These are phyloP conservation scores for Tinamus guttatus DNA, from an alignment of 2,113 vertebrate genomes.

Conservation along the genomic window DNA sequence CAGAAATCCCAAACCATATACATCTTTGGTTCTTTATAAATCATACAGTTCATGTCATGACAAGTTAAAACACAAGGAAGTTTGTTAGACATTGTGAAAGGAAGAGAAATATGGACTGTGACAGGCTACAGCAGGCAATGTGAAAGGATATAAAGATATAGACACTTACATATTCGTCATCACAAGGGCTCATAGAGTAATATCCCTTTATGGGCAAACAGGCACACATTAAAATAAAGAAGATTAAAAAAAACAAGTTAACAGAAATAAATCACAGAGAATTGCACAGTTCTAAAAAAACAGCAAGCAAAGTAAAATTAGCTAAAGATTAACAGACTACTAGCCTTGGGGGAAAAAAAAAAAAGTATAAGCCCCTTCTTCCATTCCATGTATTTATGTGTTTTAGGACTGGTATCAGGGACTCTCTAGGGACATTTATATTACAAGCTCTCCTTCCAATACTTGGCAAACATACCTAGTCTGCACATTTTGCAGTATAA, in stretches of 20 bases:
- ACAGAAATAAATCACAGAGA: conserved; percentile 52
- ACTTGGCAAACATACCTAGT: not conserved
- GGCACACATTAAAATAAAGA: conserved; percentile 77
- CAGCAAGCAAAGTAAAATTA: not conserved
- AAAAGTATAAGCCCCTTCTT: not conserved
- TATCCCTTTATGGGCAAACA: conserved; percentile 87
- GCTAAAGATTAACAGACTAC: not conserved
- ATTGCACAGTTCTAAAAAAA: conserved; percentile 2
- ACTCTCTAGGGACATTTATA: not conserved
- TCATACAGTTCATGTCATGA: not conserved
- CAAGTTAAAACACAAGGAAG: conserved; percentile 5
- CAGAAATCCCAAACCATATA: not conserved
- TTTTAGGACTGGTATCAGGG: not conserved
- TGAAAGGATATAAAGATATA: conserved; percentile 75
- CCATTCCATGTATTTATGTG: not conserved
- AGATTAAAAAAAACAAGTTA: conserved; percentile 69
- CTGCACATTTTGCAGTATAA: not conserved
- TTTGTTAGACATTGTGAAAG: not conserved
- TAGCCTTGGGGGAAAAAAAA: not conserved
- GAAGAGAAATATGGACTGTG: not conserved
- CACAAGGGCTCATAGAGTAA: conserved; percentile 92
- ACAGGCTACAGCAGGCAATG: conserved; percentile 60
- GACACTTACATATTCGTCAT: conserved; percentile 95
- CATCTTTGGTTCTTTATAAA: not conserved
- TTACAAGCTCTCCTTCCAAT: not conserved